These are phyloP conservation scores for Limnodromus scolopaceus DNA, from an alignment of 2,797 vertebrate species.

Conservation along the genomic window DNA sequence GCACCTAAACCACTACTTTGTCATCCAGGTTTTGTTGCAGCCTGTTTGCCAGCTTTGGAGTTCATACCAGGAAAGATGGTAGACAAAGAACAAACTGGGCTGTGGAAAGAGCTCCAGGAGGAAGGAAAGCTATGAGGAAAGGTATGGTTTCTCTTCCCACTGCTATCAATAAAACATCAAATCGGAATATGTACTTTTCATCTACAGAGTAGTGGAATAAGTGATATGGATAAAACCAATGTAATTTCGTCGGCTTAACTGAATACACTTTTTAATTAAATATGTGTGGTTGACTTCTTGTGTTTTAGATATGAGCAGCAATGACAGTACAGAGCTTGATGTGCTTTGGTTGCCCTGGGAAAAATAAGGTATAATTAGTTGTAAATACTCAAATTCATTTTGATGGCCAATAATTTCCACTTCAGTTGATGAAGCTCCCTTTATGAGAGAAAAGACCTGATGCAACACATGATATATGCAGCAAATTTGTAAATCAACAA, in stretches of 20 bases:
- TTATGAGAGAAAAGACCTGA: not conserved
- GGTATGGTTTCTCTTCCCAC: not conserved
- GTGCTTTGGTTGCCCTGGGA: not conserved
- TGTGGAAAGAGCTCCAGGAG: not conserved
- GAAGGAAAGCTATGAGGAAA: not conserved
- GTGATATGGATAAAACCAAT: not conserved
- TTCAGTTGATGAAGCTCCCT: not conserved
- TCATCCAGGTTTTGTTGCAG: not conserved
- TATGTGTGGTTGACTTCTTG: not conserved
- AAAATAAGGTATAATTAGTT: not conserved
- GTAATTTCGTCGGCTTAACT: not conserved
- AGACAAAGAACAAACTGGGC: not conserved
- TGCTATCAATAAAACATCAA: not conserved
- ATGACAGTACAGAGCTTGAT: not conserved
- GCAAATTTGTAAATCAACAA: not conserved
- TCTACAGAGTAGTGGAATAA: not conserved
- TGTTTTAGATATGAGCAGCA: not conserved
- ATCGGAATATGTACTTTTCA: not conserved
- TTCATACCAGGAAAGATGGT: not conserved
- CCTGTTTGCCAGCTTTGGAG: not conserved
- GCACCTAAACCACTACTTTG: not conserved
- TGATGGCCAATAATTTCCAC: not conserved
- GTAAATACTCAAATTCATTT: not conserved
- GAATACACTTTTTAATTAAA: not conserved
- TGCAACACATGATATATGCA: fast-evolving